These are phyloP conservation scores for Electrophaes corylata DNA, from an alignment of 2,888 invertebrate species.

Conservation along the genomic window DNA sequence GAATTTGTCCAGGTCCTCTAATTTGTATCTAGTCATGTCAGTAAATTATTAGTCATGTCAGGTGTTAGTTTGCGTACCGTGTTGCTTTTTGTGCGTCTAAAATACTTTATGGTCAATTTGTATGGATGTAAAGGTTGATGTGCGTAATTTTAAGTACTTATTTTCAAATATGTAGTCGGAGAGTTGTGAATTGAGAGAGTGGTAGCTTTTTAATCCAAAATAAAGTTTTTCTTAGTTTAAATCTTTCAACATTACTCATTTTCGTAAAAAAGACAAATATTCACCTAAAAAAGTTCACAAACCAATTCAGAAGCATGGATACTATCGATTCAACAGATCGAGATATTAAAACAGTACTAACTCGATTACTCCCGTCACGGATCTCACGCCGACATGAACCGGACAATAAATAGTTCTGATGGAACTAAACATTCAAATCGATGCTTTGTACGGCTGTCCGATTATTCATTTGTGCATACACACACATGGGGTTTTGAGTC, in stretches of 20 bases:
- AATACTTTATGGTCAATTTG: conserved; percentile 28
- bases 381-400: conserved; percentile 36
- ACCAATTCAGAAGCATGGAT: conserved; percentile 16
- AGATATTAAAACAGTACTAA: conserved; percentile 30
- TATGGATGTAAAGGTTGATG: conserved; percentile 20
- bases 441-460: conserved; percentile 52
- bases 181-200: neutral
- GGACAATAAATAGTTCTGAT: conserved; percentile 21
- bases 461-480: conserved; percentile 34
- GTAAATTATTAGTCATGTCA: conserved; percentile 28
- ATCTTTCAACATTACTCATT: too few species aligned
- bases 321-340: conserved; percentile 21
- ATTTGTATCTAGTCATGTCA: conserved; percentile 21
- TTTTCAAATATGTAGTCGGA: conserved; percentile 1
- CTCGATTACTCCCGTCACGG: conserved; percentile 43
- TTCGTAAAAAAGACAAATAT: neutral
- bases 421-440: conserved; percentile 52
- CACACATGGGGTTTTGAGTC: conserved; percentile 20
- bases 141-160: conserved; percentile 18
- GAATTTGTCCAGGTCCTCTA: conserved; percentile 46
- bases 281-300: neutral
- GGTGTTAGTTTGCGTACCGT: conserved; percentile 17
- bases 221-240: too few species aligned
- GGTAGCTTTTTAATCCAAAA: too few species aligned
- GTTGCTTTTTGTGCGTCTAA: conserved; percentile 20